phyloP scores from a whole-genome alignment of 2,888 invertebrate genomes.

The Yponomeuta plumbellus region DNA sequence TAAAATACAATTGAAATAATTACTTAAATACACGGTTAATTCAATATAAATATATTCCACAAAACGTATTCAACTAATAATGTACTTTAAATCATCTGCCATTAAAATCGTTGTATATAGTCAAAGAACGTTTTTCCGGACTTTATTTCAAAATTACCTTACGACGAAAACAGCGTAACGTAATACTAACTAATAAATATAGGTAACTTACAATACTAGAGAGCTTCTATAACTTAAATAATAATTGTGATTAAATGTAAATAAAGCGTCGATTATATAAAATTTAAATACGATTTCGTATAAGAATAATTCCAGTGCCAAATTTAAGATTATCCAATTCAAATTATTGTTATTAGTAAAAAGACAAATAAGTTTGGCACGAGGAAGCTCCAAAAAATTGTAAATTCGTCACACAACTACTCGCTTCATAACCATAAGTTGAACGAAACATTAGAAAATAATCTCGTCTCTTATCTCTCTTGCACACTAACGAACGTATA shows the following conservation, averaged over 20 bases:
- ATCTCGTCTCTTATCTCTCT: background rate
- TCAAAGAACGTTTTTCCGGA: no score
- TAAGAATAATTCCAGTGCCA: background rate
- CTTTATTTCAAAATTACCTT: no score
- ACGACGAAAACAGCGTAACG: no score
- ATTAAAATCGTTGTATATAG: no score
- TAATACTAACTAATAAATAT: slow-evolving; percentile 10
- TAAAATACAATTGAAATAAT: no score
- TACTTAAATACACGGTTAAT: no score
- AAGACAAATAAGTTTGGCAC: slow-evolving; percentile 37
- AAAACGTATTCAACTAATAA: no score
- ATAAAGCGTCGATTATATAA: slow-evolving; percentile 7
- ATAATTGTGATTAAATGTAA: slow-evolving; percentile 2
- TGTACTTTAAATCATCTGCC: no score
- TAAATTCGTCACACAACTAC: slow-evolving; percentile 24
- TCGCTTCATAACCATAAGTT: background rate
- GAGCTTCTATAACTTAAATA: background rate
- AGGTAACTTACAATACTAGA: slow-evolving; percentile 3
- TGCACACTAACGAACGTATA: background rate
- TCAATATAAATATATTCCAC: no score
- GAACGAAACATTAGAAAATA: slow-evolving; percentile 5
- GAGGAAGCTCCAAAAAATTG: slow-evolving; percentile 37
- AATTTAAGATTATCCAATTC: background rate
- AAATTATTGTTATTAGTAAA: slow-evolving; percentile 1
- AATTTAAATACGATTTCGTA: background rate